These are phyloP conservation scores for Psephotus haematonotus DNA, from an alignment of 2,113 vertebrate genomes.

Conservation along the genomic window DNA sequence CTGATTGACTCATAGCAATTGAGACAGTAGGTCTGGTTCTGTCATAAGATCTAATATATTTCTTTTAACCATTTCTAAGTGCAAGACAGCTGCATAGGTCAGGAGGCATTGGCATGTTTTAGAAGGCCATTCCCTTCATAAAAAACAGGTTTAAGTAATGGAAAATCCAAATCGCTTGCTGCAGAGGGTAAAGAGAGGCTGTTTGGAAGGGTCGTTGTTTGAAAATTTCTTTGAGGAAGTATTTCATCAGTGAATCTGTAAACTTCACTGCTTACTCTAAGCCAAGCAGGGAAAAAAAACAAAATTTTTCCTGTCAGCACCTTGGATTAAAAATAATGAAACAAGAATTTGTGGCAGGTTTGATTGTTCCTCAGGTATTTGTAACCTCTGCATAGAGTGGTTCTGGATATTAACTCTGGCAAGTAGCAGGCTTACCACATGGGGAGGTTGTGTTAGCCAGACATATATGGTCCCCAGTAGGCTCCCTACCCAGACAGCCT, in stretches of 20 bases:
- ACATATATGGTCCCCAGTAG: background rate
- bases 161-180: background rate
- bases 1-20: constrained; percentile 29
- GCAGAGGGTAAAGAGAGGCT: background rate
- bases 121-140: background rate
- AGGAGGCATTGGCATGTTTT: background rate
- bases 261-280: background rate
- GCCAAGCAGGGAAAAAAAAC: background rate
- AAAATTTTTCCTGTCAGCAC: background rate
- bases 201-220: background rate
- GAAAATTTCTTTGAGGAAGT: background rate
- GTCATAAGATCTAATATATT: background rate
- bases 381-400: constrained; percentile 10
- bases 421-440: background rate
- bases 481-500: background rate
- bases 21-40: constrained; percentile 21
- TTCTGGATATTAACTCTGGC: constrained; percentile 40
- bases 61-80: constrained; percentile 19
- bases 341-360: constrained; percentile 25
- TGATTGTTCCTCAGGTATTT: constrained; percentile 41
- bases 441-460: background rate
- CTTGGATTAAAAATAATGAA: constrained; percentile 46
- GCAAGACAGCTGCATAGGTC: background rate
- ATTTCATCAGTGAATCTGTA: background rate
- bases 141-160: background rate